Evolutionary conservation across 1,140 invertebrate genomes (phyloP).

Genomic region (Anastatus disparis): DNA sequence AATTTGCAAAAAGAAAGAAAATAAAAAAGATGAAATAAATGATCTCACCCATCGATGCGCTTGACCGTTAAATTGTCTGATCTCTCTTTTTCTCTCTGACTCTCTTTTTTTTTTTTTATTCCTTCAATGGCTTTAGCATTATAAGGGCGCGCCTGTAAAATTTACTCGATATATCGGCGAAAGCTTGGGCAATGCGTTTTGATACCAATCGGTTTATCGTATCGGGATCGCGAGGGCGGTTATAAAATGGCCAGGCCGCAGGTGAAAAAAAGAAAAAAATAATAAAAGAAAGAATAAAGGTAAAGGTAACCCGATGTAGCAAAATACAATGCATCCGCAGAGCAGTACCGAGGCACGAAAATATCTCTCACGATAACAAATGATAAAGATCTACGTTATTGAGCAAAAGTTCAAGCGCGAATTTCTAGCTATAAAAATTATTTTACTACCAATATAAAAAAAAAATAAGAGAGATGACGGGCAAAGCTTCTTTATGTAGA

Average conservation of each 20-base stretch:
- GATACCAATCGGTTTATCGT: conserved; percentile 56
- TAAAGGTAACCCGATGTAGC: not conserved
- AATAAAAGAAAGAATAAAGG: too few relatives aligned
- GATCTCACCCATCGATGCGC: not conserved
- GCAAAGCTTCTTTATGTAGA: not conserved
- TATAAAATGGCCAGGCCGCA: not conserved
- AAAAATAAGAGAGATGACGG: conserved; percentile 1
- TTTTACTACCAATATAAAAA: conserved; percentile 27
- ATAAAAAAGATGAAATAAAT: not conserved
- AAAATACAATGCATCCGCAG: conserved; percentile 9
- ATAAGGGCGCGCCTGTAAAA: conserved; percentile 49
- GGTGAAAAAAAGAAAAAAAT: not conserved
- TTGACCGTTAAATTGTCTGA: not conserved
- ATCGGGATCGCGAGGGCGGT: conserved; percentile 38
- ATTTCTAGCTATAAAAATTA: conserved; percentile 36
- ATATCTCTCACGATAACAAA: not conserved
- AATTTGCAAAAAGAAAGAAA: too few relatives aligned
- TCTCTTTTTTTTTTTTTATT: too few relatives aligned
- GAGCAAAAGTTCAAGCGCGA: not conserved
- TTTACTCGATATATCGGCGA: conserved; percentile 36
- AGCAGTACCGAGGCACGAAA: not conserved
- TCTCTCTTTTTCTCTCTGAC: too few relatives aligned
- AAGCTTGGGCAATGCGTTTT: conserved; percentile 39
- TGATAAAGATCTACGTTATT: conserved; percentile 15
- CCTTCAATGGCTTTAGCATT: too few relatives aligned